Percentiles rank a stretch among this genome's conserved stretches.
These are phyloP conservation scores for Pseudopipra pipra DNA, from an alignment of 2,113 vertebrate species.

Conservation along the genomic window DNA sequence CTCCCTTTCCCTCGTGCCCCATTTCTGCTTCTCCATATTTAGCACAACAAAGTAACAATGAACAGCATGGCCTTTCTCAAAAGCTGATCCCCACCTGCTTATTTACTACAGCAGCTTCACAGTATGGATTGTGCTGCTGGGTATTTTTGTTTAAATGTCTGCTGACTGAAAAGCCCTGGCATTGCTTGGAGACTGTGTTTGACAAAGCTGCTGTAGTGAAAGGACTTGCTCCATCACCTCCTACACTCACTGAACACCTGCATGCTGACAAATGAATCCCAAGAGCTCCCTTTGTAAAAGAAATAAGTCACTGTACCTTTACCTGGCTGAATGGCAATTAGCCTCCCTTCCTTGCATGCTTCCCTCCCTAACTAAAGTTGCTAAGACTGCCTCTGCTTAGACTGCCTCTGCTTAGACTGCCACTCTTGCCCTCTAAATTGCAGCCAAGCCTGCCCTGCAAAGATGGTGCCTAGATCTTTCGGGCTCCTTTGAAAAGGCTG, in stretches of 20 bases:
- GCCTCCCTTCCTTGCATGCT: neutral
- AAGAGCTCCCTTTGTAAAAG: conserved; percentile 17
- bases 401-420: neutral
- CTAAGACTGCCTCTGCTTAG: neutral
- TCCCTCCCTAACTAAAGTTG: neutral
- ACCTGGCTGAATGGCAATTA: neutral
- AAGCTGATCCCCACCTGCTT: neutral
- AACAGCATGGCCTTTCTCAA: neutral
- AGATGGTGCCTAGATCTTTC: neutral
- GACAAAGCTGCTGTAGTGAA: neutral
- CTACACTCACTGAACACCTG: neutral
- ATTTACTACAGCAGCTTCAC: conserved; percentile 14
- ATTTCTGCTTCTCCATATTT: conserved; percentile 23
- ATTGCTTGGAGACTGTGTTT: neutral
- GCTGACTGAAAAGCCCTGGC: conserved; percentile 12
- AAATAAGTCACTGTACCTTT: neutral
- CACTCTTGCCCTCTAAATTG: neutral
- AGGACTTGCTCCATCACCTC: neutral
- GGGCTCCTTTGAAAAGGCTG: neutral
- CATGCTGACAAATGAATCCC: neutral
- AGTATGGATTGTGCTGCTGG: neutral
- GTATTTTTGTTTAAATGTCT: conserved; percentile 1
- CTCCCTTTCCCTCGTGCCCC: neutral
- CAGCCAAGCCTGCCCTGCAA: neutral
- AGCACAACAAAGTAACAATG: conserved; percentile 16